Evolutionary conservation across 2,113 vertebrate genomes (phyloP).

Genomic region (Lophura nycthemera): DNA sequence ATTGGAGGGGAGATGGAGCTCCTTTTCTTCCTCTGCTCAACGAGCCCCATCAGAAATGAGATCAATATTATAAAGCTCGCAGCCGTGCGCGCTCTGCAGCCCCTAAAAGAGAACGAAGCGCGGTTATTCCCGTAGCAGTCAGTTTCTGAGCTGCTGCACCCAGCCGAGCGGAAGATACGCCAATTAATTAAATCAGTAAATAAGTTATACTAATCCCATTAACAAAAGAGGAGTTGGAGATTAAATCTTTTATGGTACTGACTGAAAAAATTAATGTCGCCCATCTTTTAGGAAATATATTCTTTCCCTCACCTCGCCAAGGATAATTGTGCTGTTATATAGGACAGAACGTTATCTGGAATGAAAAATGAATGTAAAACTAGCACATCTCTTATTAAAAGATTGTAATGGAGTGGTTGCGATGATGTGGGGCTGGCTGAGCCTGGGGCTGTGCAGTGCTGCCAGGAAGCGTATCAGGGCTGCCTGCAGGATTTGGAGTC

Average conservation of each 20-base stretch:
- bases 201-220: slow-evolving; percentile 69
- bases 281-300: slow-evolving; percentile 34
- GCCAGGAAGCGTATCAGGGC: fast-evolving
- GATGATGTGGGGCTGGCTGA: not conserved
- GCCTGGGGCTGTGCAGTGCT: not conserved
- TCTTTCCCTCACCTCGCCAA: slow-evolving; percentile 30
- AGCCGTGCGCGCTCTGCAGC: not conserved
- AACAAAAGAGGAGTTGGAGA: slow-evolving; percentile 56
- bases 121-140: not conserved
- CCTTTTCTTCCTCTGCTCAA: not conserved
- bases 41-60: fast-evolving
- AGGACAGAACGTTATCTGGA: slow-evolving; percentile 4
- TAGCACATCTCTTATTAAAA: slow-evolving; percentile 35
- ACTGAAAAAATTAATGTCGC: slow-evolving; percentile 60
- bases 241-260: slow-evolving; percentile 53
- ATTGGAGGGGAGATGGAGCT: not conserved
- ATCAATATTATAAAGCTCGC: not conserved
- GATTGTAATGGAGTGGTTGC: slow-evolving; percentile 43
- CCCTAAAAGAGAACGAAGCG: not conserved
- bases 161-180: not conserved
- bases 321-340: slow-evolving; percentile 22
- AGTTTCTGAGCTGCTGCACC: not conserved
- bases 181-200: slow-evolving; percentile 69
- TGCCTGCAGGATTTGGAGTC: not conserved
- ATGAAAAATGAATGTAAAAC: slow-evolving; percentile 49